Conservation (phyloP, 2,888 invertebrate genomes). For the Ferdinandea cuprea region DNA sequence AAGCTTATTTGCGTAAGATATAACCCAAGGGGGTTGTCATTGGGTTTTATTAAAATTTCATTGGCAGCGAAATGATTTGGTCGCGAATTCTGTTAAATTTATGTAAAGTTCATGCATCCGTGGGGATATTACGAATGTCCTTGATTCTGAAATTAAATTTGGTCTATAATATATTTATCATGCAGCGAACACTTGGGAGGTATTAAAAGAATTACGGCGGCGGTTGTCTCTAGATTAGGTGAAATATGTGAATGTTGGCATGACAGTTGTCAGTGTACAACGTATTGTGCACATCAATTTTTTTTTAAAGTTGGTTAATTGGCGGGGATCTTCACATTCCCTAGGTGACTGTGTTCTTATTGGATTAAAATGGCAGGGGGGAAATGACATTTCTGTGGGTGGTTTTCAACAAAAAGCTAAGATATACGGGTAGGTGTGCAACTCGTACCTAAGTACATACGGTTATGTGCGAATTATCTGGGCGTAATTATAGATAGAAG, state of each 20-base stretch:
- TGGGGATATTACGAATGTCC: constrained; percentile 24
- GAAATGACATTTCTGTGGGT: too few species aligned
- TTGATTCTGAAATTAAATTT: constrained; percentile 22
- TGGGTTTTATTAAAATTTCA: constrained; percentile 64
- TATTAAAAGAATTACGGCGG: constrained; percentile 42
- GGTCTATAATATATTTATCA: constrained; percentile 22
- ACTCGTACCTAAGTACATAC: too few species aligned
- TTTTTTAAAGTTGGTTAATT: too few species aligned
- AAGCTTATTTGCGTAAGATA: constrained; percentile 36
- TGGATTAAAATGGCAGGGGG: too few species aligned
- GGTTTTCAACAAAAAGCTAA: too few species aligned
- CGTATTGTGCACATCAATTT: too few species aligned
- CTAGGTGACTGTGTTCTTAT: too few species aligned
- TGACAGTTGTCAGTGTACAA: neutral
- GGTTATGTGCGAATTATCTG: too few species aligned
- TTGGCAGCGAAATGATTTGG: constrained; percentile 27
- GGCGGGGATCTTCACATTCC: neutral
- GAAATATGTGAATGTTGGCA: constrained; percentile 1
- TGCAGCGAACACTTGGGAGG: constrained; percentile 17
- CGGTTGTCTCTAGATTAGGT: constrained; percentile 5
- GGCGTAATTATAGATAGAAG: too few species aligned
- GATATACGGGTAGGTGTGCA: too few species aligned
- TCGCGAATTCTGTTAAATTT: constrained; percentile 23
- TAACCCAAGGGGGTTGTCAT: constrained; percentile 15
- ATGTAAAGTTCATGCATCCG: constrained; percentile 29